Percentiles rank a stretch among this genome's conserved stretches.
These are phyloP conservation scores for Scaptomyza reducta DNA, from an alignment of 2,888 invertebrate genomes.

Conservation along the genomic window DNA sequence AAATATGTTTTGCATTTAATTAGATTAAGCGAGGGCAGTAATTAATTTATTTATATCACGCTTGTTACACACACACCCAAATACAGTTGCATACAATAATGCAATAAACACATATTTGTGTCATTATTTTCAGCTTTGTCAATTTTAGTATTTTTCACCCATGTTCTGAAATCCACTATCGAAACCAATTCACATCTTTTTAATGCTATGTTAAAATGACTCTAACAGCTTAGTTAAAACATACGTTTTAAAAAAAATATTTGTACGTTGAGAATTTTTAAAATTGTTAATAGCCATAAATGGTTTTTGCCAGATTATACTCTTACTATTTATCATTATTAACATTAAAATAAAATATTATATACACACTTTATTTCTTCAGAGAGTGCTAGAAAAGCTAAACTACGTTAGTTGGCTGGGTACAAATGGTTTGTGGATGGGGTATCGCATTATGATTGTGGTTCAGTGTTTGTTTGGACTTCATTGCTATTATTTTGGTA, in stretches of 20 bases:
- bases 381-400: not conserved
- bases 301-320: no score
- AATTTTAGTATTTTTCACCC: not conserved
- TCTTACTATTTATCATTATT: no score
- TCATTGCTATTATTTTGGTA: not conserved
- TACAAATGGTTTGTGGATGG: no score
- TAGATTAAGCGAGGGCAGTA: conserved; percentile 37
- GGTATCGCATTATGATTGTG: not conserved
- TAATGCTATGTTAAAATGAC: not conserved
- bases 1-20: conserved; percentile 30
- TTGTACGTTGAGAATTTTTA: no score
- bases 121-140: conserved; percentile 3
- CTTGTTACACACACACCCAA: not conserved
- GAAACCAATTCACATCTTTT: not conserved
- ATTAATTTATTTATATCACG: conserved; percentile 12
- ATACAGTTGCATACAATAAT: not conserved
- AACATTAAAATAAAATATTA: not conserved
- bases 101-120: not conserved
- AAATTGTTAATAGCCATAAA: no score
- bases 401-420: not conserved
- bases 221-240: no score
- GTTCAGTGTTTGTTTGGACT: not conserved
- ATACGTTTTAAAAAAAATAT: no score
- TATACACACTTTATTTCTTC: not conserved
- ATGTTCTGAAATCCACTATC: not conserved